Conservation (phyloP, 2,888 invertebrate genomes). For the Chymomyza procnemis region DNA sequence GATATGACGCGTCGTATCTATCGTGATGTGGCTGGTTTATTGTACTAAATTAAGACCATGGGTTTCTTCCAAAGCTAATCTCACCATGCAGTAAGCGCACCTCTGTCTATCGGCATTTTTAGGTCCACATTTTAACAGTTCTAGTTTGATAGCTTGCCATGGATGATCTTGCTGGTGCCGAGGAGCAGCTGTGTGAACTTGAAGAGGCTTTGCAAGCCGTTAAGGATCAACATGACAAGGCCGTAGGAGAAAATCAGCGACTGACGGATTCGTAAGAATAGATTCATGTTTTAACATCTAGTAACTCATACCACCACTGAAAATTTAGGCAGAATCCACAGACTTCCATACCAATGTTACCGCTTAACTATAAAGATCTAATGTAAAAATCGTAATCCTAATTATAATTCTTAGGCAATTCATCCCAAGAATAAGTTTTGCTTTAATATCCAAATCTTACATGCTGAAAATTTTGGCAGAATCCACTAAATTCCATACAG, state of each 20-base stretch:
- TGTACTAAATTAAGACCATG: slow-evolving; percentile 98
- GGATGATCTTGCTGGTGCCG: slow-evolving; percentile 92
- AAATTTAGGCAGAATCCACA: too few relatives aligned
- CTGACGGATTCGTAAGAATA: slow-evolving; percentile 95
- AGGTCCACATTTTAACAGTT: not conserved
- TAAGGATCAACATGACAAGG: slow-evolving; percentile 94
- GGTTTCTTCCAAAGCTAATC: slow-evolving; percentile 96
- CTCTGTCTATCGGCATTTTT: slow-evolving; percentile 28
- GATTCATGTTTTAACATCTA: too few relatives aligned
- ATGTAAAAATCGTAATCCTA: too few relatives aligned
- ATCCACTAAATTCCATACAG: too few relatives aligned
- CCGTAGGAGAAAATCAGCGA: slow-evolving; percentile 94
- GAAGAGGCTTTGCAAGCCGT: slow-evolving; percentile 93
- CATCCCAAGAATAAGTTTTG: too few relatives aligned
- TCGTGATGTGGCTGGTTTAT: slow-evolving; percentile 95
- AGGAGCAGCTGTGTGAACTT: slow-evolving; percentile 92
- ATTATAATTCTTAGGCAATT: too few relatives aligned
- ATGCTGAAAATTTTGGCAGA: too few relatives aligned
- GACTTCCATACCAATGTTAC: too few relatives aligned
- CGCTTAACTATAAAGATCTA: too few relatives aligned
- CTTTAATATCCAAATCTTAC: too few relatives aligned
- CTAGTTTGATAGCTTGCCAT: slow-evolving; percentile 84
- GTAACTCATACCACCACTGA: too few relatives aligned
- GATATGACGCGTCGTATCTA: slow-evolving; percentile 97
- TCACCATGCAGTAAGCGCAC: slow-evolving; percentile 93